Percentiles rank a stretch among this genome's conserved stretches.
phyloP scores from a whole-genome alignment of 1,140 invertebrate species.

The Whitmania pigra region DNA sequence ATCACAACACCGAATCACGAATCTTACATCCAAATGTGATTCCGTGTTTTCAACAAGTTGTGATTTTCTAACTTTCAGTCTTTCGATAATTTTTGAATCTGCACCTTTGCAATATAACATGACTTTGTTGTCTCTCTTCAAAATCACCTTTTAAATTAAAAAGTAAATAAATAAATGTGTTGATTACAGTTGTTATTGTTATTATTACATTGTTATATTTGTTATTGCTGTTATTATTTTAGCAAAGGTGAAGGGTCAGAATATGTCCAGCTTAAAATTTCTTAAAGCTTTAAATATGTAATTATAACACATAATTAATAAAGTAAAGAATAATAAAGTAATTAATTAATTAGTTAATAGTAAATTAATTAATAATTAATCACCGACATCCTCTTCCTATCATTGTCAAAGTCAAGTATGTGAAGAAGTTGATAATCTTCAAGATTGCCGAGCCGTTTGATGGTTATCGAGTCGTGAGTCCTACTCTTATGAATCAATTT shows the following conservation, averaged over 20 bases:
- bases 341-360: no score
- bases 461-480: constrained; percentile 28
- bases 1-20: not conserved
- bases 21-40: constrained; percentile 74
- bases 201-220: no score
- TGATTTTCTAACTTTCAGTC: constrained; percentile 46
- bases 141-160: constrained; percentile 52
- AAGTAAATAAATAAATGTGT: no score
- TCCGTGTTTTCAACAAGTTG: constrained; percentile 54
- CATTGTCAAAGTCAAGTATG: constrained; percentile 90
- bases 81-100: constrained; percentile 60
- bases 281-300: no score
- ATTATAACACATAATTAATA: no score
- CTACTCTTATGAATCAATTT: constrained; percentile 30
- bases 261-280: no score
- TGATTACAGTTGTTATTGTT: no score
- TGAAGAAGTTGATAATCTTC: constrained; percentile 76
- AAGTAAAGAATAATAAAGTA: no score
- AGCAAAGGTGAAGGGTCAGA: no score
- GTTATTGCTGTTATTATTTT: no score
- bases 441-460: constrained; percentile 46
- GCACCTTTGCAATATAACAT: constrained; percentile 79
- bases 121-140: constrained; percentile 70
- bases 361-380: constrained; percentile 39
- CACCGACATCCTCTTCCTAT: constrained; percentile 87